A percentile compares a stretch with the other conserved stretches of the same genome.
phyloP scores from a whole-genome alignment of 1,140 invertebrate species.

The Aphis gossypii region DNA sequence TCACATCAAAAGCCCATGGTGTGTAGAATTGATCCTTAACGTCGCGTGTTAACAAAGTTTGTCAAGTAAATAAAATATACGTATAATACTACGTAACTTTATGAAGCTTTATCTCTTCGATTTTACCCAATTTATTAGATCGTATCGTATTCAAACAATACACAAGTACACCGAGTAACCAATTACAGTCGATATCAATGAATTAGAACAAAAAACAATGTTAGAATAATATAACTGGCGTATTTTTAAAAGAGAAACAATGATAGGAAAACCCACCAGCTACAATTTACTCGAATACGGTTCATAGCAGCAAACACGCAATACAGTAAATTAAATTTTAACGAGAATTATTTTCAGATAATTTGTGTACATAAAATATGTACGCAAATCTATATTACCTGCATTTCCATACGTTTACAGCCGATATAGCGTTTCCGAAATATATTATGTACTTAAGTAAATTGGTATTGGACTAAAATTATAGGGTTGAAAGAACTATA shows the following conservation, averaged over 20 bases:
- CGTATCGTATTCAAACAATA: background rate
- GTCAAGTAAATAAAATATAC: background rate
- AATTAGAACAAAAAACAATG: background rate
- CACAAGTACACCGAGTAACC: background rate
- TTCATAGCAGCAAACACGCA: background rate
- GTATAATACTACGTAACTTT: background rate
- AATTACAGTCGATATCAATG: background rate
- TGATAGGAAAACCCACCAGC: background rate
- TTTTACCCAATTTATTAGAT: background rate
- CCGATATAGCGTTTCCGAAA: background rate
- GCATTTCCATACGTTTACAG: background rate
- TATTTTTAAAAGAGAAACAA: conserved; percentile 3
- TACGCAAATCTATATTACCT: background rate
- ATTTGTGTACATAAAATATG: background rate
- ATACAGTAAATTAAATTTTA: background rate
- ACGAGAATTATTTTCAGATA: background rate
- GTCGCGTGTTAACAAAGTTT: background rate
- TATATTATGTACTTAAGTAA: background rate
- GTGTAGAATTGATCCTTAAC: background rate
- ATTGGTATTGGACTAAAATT: background rate
- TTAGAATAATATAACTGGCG: background rate
- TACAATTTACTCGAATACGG: background rate
- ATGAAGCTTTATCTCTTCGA: background rate
- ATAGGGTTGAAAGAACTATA: conserved; percentile 18
- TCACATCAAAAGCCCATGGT: background rate